Base-by-base conservation (phyloP, 2,888 invertebrate species). In the Brenthis hecate region DNA sequence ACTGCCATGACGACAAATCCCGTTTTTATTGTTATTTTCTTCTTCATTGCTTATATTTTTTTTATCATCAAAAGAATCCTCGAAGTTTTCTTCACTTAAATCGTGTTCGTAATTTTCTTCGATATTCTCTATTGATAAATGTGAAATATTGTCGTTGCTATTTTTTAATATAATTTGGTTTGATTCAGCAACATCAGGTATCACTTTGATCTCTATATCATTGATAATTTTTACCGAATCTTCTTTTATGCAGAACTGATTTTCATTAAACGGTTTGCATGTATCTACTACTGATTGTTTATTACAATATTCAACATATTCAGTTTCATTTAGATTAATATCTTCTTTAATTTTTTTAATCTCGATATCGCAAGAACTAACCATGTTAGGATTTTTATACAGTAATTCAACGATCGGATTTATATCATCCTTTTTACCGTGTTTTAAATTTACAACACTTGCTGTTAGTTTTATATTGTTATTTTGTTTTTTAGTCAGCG, bases 321-420 rank as follows among this genome's bases (percentile, higher is more conserved):
- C 63, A 69, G 78, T 76, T 56, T 81, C 80, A 72, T 78, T 80
- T 50, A 76, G 81, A 58, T 78, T 74, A 47, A 56, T 47, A 14
- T 78, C 73, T 14, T 72, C 73, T 66, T 80, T 74, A 65, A 72
- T 75, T 66, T 78, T 76, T 72, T 76, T 78, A 50, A 72, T 74
- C 73, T 79, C 77, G 57, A 78, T 77, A 72, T 87, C 84, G 69
- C 80, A 78, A 36, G 84, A 82, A 69, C 81, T 85, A n/a, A 80
- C 78, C 73, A 89, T 82, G 28, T 80, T 83, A 43, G 86, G 84
- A 77, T 92, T 92, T 84, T 87, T 85, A 75, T 87, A 92, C 13
- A 92, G 74, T 69, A 92, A 77, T 74, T 91, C 87, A 53, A 88
- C 74, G 77, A 82, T 80, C 55, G 84, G 83, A 65, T 77, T 74